Conservation (phyloP, 2,113 vertebrate species). For the Craseonycteris thonglongyai region DNA sequence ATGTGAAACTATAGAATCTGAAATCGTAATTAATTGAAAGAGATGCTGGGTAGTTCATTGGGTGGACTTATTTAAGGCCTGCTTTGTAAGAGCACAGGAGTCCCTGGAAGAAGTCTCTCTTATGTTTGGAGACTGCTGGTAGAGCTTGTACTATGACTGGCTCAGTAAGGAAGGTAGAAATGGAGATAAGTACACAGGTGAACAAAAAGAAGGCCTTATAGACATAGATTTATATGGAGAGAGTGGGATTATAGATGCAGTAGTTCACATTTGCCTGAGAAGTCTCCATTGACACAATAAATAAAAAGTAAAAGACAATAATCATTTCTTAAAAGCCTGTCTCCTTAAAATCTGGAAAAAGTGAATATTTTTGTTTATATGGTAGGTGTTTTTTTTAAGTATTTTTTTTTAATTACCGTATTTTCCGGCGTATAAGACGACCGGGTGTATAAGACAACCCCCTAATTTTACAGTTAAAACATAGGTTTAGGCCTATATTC, state of each 20-base stretch:
- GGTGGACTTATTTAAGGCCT: conserved; percentile 10
- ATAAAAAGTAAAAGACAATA: background rate
- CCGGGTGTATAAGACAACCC: too few species aligned
- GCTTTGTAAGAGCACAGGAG: background rate
- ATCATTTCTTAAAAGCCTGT: conserved; percentile 4
- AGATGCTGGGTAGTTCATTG: background rate
- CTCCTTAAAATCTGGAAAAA: conserved; percentile 40
- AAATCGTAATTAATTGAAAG: conserved; percentile 5
- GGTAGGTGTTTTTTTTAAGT: background rate
- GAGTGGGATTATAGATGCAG: background rate
- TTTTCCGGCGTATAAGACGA: too few species aligned
- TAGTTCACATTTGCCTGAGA: conserved; percentile 4
- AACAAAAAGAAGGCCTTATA: background rate
- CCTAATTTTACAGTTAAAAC: too few species aligned
- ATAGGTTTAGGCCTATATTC: too few species aligned
- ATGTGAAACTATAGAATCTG: background rate
- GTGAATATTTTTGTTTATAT: conserved; percentile 12
- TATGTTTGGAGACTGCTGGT: background rate
- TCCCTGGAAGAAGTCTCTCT: conserved; percentile 18
- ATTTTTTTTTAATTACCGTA: too few species aligned
- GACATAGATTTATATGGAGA: background rate
- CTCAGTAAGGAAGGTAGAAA: background rate
- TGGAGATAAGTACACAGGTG: background rate
- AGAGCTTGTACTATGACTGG: background rate
- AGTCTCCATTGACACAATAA: background rate